Base-by-base conservation (phyloP, 2,888 invertebrate species). In the Drosophila engyochracea region DNA sequence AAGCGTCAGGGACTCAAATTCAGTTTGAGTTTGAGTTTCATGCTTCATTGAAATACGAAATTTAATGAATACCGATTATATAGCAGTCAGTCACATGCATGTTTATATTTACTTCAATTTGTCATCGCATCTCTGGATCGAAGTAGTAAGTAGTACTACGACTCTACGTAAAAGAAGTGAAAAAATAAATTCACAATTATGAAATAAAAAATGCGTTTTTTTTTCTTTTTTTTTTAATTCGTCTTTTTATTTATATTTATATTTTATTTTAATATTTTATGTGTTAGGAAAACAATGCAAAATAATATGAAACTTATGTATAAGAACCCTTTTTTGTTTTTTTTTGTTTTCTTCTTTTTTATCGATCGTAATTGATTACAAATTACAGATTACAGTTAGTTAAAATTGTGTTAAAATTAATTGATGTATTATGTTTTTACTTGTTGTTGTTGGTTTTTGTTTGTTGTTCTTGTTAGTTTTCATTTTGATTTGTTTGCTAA, bases 221-320 rank as follows among this genome's bases (percentile, higher is more conserved):
- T 1, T 16, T 41, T 14, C 16, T 57, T 55, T 61, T 65, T 47
- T 60, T 53, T 79, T 71, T 44, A 77, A 70, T 73, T 89, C 69
- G 73, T 89, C 75, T 70, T 69, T 86, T 82, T 81, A 79, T 84
- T 89, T 89, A 72, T 86, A 78, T 67, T 61, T 76, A 68, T 78
- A 67, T 79, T 77, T 76, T 70, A 76, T 80, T 73, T 71, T 62
- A 84, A 76, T 87, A 76, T 74, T 57, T 69, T 74, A 76, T 64
- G 84, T 85, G 83, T 90, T 85, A 85, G 88, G 85, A 88, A 85
- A 90, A 85, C 85, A 90, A 85, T 85, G 88, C 79, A 79, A 85
- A 85, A 85, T 88, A 77, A 84, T 82, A 82, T 76, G 76, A 88
- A 85, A 86, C 85, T 76, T 90, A 88, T 88, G 47, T 75, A 74